Conservation (phyloP, 1,140 invertebrate genomes). For the Panagrolaimus sp. region DNA sequence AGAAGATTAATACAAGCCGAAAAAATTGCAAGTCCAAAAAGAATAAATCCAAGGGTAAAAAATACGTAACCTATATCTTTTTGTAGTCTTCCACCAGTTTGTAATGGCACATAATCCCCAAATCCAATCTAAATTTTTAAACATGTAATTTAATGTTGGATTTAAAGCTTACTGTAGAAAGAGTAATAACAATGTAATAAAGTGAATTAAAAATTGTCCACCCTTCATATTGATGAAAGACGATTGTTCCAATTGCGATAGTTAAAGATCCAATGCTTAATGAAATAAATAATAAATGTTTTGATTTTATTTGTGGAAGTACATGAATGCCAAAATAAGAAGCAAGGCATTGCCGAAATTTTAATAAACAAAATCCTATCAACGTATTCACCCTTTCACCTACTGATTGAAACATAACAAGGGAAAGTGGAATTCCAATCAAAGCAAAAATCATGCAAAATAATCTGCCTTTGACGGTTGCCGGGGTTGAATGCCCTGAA, state of each 20-base stretch:
- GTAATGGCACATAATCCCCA: slow-evolving; percentile 67
- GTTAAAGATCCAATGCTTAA: slow-evolving; percentile 44
- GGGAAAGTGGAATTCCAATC: slow-evolving; percentile 70
- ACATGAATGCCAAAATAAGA: slow-evolving; percentile 20
- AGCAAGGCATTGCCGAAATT: slow-evolving; percentile 1
- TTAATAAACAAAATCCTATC: slow-evolving; percentile 77
- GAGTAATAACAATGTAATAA: slow-evolving; percentile 96
- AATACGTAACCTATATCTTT: slow-evolving; percentile 90
- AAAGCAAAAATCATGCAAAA: slow-evolving; percentile 62
- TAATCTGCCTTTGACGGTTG: slow-evolving; percentile 57
- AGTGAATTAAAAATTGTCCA: slow-evolving; percentile 97
- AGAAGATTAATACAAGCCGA: slow-evolving; percentile 94
- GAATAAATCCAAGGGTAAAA: slow-evolving; percentile 94
- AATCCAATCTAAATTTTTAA: slow-evolving; percentile 60
- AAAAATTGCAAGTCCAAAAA: slow-evolving; percentile 96
- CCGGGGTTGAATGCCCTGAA: slow-evolving; percentile 60
- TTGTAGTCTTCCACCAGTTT: slow-evolving; percentile 88
- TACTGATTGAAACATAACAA: slow-evolving; percentile 97
- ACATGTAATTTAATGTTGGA: no score
- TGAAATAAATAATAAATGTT: slow-evolving; percentile 52
- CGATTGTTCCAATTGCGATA: slow-evolving; percentile 47
- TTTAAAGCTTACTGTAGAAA: slow-evolving; percentile 59
- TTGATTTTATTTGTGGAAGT: slow-evolving; percentile 42
- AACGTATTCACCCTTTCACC: slow-evolving; percentile 92
- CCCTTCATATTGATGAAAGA: slow-evolving; percentile 71